Base-by-base conservation (phyloP, 2,888 invertebrate genomes). In the Mongoloraphidia duomilia region DNA sequence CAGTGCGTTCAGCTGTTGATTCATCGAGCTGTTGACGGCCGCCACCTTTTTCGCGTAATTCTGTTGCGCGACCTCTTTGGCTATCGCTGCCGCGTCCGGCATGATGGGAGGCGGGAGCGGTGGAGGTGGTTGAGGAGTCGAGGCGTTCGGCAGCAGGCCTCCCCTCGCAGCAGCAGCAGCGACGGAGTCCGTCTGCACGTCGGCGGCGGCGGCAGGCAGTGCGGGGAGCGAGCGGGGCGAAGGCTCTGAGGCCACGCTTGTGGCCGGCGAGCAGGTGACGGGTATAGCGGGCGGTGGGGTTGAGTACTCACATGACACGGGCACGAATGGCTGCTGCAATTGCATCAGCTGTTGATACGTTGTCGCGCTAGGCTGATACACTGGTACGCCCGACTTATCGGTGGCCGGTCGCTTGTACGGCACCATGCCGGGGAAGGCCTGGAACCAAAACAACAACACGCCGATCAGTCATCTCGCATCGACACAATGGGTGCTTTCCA, bases 271-370 rank as follows among this genome's bases (percentile, higher is more conserved):
- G 55, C 59, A 58, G 51, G 60, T 49, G 56, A 49, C 54, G 54
- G 47, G 50, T 53, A 45, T 46, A 63, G 69, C 66, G 66, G 77
- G 75, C 70, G 79, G 77, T 72, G 80, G 77, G 75, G 77, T 77
- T 76, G 80, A 79, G 84, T 87, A 91, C 92, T 94, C 92, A 93
- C 92, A 93, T 87, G 93, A 91, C 78, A 92, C 91, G 82, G 92
- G 91, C 83, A 92, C 91, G 79, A 90, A 92, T 72, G 91, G 92
- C 82, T 77, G 76, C 75, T 85, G 81, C 65, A 89, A 80, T 77
- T 90, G 90, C 83, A 93, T 86, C 73, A 93, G 81, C 75, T 93
- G 93, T 75, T 93, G 92, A 76, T 91, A 89, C 66, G 89, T 87
- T 64, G 86, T 86, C 67, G 84, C 85, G 66, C 82, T 81, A 67